Percentiles rank a stretch among this genome's conserved stretches.
Conservation (phyloP, 2,113 vertebrate genomes). For the Eulacestoma nigropectus region DNA sequence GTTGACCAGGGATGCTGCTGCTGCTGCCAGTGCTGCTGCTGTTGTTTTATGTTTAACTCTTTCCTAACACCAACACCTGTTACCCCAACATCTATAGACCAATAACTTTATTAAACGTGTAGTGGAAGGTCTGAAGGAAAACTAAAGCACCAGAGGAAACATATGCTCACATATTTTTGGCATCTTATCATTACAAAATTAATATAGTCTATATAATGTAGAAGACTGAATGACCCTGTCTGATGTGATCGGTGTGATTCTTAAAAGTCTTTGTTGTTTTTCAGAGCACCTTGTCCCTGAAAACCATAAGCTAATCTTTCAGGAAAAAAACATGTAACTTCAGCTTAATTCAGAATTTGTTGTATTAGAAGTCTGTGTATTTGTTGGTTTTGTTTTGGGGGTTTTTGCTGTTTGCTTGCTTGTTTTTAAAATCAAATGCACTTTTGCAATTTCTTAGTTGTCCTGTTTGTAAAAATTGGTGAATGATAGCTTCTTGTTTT, state of each 20-base stretch:
- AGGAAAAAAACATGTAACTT: background rate
- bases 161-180: background rate
- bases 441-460: background rate
- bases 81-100: background rate
- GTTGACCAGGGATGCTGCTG: too few species aligned
- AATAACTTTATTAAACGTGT: background rate
- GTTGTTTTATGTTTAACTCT: too few species aligned
- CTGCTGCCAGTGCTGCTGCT: too few species aligned
- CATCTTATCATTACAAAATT: background rate
- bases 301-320: background rate
- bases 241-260: background rate
- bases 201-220: background rate
- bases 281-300: background rate
- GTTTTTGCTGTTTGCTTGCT: background rate
- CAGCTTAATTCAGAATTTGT: background rate
- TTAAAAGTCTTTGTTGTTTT: background rate
- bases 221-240: background rate
- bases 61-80: too few species aligned
- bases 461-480: background rate
- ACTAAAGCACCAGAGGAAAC: background rate
- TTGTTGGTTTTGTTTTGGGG: fast-evolving
- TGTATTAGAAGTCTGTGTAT: background rate
- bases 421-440: background rate
- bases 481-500: background rate
- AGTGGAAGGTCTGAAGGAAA: background rate